These are phyloP conservation scores for Cyrtorhinus lividipennis DNA, from an alignment of 1,140 invertebrate species.

Conservation along the genomic window DNA sequence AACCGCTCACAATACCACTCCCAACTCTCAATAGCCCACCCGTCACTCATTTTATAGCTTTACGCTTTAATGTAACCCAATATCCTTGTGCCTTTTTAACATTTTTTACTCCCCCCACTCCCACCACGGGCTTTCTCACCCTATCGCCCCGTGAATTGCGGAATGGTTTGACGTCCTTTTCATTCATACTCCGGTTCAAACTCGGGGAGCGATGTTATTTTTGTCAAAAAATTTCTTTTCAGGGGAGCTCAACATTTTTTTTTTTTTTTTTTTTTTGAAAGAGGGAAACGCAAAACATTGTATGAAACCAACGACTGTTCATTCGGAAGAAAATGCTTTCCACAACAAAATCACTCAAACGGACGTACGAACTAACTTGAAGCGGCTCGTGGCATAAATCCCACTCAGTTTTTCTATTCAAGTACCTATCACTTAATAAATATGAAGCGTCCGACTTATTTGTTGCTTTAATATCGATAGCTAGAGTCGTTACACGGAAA, in stretches of 20 bases:
- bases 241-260: neutral
- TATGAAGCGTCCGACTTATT: no score
- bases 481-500: no score
- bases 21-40: conserved; percentile 1
- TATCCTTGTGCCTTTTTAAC: neutral
- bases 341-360: no score
- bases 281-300: no score
- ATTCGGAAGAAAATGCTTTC: no score
- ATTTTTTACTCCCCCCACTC: neutral
- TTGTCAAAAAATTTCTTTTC: neutral
- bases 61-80: conserved; percentile 5
- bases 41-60: conserved; percentile 8
- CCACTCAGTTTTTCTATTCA: no score
- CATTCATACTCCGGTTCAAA: neutral
- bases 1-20: neutral
- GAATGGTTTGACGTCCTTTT: neutral
- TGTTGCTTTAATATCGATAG: no score
- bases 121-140: neutral
- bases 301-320: no score
- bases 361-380: no score
- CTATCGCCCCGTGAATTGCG: neutral
- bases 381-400: no score
- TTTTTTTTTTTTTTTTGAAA: no score
- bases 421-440: no score
- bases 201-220: neutral